Evolutionary conservation across 1,140 invertebrate species (phyloP).

Genomic region (Drosophila micromelanica): DNA sequence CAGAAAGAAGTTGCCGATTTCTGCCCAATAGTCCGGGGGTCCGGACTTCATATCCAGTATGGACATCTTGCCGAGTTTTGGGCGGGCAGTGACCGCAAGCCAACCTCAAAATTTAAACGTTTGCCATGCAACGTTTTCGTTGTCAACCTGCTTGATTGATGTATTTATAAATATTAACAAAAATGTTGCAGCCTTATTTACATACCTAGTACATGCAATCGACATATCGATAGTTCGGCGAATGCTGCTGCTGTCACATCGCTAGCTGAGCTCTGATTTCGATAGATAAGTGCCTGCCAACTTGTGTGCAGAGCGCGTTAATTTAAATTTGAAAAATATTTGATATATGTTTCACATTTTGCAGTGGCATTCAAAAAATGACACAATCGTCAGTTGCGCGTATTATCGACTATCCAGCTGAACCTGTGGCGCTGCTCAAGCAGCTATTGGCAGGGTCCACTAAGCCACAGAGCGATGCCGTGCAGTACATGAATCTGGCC

Average conservation of each 20-base stretch:
- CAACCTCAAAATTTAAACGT: constrained; percentile 16
- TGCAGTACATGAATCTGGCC: constrained; percentile 68
- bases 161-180: constrained; percentile 46
- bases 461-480: neutral
- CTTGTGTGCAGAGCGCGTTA: constrained; percentile 1
- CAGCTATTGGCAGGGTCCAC: constrained; percentile 32
- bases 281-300: constrained; percentile 33
- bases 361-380: constrained; percentile 29
- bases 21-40: constrained; percentile 76
- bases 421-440: constrained; percentile 64
- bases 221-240: constrained; percentile 21
- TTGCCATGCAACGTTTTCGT: constrained; percentile 36
- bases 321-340: constrained; percentile 3
- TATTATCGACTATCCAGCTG: constrained; percentile 44
- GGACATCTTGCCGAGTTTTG: constrained; percentile 45
- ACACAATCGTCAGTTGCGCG: constrained; percentile 49
- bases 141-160: constrained; percentile 29
- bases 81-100: constrained; percentile 3
- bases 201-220: constrained; percentile 25
- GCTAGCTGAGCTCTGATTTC: constrained; percentile 6
- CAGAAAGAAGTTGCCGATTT: constrained; percentile 79
- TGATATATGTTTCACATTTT: neutral
- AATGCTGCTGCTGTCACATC: constrained; percentile 7
- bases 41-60: constrained; percentile 81
- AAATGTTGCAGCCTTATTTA: constrained; percentile 30